Base-by-base conservation (phyloP, 1,140 invertebrate species). In the Drosophila micromelanica region DNA sequence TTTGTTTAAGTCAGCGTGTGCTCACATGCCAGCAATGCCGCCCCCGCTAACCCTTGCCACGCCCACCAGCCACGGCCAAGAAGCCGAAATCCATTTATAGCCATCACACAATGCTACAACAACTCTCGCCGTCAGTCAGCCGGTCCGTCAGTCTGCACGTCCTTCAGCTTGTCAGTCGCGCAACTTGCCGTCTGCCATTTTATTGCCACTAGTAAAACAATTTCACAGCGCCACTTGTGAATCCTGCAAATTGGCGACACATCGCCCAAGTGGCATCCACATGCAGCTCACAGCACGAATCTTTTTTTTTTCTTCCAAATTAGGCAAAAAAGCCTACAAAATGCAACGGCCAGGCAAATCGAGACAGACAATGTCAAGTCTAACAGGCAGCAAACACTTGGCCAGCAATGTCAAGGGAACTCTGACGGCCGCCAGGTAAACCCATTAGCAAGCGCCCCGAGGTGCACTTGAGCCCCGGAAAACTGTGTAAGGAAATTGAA, bases 1-100 rank as follows among this genome's bases (percentile, higher is more conserved):
- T 86, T 86, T 86, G 84, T 86, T 86, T 82, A 87, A 86, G 82
- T 86, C 82, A 86, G 52, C 57, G 59, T 60, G 45, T 62, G 60
- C 57, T 62, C 61, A 67, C 74, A 82, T 81, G 75, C 55, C 59
- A 62, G 52, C 9, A 23, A 9, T 5, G 8, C 5, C 35, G n/a
- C 2, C 2, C 2, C n/a, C 52, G n/a, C 17, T 8, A 27, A 9
- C 45, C 17, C 40, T 42, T 27, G 56, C 43, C 60, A 72, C 69
- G 63, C 70, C 70, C 55, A 12, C 15, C 32, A 32, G 17, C 13
- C 13, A 17, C 11, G 42, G 13, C 15, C 45, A 55, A 37, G 12
- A 38, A 45, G 27, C 37, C 56, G 32, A 69, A 69, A 60, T 64
- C 77, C 82, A 87, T 86, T 81, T 78, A 74, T 78, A 81, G 74